Base-by-base conservation (phyloP, 1,140 invertebrate genomes). In the Meloidogyne chitwoodi region DNA sequence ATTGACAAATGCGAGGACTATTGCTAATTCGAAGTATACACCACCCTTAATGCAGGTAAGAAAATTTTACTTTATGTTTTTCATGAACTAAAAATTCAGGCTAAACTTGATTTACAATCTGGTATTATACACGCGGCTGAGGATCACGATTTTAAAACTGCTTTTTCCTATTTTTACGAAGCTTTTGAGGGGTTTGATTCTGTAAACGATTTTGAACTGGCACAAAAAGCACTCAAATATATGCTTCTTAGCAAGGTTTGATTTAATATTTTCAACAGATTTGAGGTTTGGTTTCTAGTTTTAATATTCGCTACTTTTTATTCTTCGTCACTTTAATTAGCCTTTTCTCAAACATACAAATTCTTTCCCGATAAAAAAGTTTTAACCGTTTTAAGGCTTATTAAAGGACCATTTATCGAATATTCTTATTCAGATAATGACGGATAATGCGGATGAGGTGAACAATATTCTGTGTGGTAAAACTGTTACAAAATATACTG, bases 81-180 rank as follows among this genome's bases (percentile, higher is more conserved):
- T 38, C 10, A n/a, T 38, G 10, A 4, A 38, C 34, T 38, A 38
- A 24, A 16, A 22, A 11, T 83, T 70, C 78, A 85, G 74, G 83
- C 84, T 8, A 76, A 94, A 22, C 90, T 99, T 19, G 97, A 99
- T 90, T 89, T 98, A 64, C 96, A 99, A 88, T 98, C 96, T 41
- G 96, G 91, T 74, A 97, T 99, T 80, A 89, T 99, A 24, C 97
- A 99, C 90, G 96, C 97, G 56, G 96, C 96, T 38, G 97, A 99
- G 88, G 97, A 99, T 88, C 92, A 93, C 85, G 97, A 99, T 87
- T 99, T 99, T 88, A 99, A 99, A 91, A 99, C 96, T 81, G 97
- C 96, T 48, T 99, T 96, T 88, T 99, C 96, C 56, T 99, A 99
- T 88, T 99, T 99, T 88, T 99, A 98, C 89, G 97, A 99, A 90